phyloP scores from a whole-genome alignment of 2,888 invertebrate species.

The Xestia rhomboidea region DNA sequence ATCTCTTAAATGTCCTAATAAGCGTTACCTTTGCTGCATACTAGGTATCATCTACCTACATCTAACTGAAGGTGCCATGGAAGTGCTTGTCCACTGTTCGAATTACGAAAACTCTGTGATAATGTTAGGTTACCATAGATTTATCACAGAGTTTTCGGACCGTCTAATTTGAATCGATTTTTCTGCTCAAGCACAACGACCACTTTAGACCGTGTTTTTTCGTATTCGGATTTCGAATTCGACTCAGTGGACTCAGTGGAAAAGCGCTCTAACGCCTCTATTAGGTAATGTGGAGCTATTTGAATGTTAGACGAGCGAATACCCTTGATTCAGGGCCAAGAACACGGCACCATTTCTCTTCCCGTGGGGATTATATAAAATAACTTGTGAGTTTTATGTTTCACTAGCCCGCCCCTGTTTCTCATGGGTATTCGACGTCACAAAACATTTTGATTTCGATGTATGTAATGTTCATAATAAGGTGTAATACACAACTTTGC shows the following conservation, averaged over 20 bases:
- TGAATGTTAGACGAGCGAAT: slow-evolving; percentile 27
- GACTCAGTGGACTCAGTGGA: slow-evolving; percentile 7
- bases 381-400: slow-evolving; percentile 24
- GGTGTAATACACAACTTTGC: neutral
- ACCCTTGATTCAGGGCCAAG: slow-evolving; percentile 22
- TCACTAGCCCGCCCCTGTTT: neutral
- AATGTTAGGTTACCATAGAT: no score
- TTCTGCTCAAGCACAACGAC: slow-evolving; percentile 4
- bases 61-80: neutral
- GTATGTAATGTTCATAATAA: neutral
- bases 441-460: neutral
- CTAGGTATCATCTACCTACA: neutral
- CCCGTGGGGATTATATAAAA: slow-evolving; percentile 15
- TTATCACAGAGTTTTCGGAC: no score
- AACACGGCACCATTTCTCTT: slow-evolving; percentile 18
- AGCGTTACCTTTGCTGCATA: neutral
- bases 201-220: neutral
- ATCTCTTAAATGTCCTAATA: neutral
- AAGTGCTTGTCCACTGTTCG: neutral
- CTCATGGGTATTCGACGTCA: neutral
- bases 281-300: slow-evolving; percentile 22
- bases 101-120: neutral
- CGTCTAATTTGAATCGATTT: slow-evolving; percentile 27
- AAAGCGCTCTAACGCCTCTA: slow-evolving; percentile 15
- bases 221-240: slow-evolving; percentile 20